A percentile compares a stretch with the other conserved stretches of the same genome.
Conservation (phyloP, 2,797 vertebrate species). For the Dromococcyx pavoninus region DNA sequence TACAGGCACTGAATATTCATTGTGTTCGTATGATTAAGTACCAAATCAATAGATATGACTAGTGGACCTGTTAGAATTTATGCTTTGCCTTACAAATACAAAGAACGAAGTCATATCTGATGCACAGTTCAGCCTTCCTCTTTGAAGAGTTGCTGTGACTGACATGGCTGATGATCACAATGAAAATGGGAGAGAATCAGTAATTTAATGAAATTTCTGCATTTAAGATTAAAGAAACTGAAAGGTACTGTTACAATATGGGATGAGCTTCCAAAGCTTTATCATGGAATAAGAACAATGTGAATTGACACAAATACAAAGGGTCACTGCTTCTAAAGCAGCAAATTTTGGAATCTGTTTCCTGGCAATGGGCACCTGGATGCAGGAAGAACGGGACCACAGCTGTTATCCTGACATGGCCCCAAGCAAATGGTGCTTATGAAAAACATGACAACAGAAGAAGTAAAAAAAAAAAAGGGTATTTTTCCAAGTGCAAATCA, state of each 20-base stretch:
- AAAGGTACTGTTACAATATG: neutral
- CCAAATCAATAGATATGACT: conserved; percentile 70
- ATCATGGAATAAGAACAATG: neutral
- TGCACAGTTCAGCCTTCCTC: conserved; percentile 36
- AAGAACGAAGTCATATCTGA: conserved; percentile 53
- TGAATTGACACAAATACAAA: neutral
- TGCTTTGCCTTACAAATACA: conserved; percentile 60
- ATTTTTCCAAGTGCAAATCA: neutral
- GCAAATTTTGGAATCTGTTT: neutral
- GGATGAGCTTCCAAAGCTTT: neutral
- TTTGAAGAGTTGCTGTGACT: conserved; percentile 22
- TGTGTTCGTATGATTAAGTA: conserved; percentile 74
- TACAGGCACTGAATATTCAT: conserved; percentile 75
- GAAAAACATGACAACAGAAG: neutral
- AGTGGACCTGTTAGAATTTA: conserved; percentile 62
- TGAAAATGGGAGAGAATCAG: conserved; percentile 11
- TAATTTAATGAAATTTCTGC: conserved; percentile 38
- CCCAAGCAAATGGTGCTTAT: rapidly evolving
- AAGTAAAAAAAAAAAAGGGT: neutral
- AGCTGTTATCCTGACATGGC: neutral
- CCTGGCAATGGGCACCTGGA: neutral
- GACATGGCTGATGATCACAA: conserved; percentile 24
- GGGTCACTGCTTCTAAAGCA: neutral
- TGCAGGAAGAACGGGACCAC: neutral
- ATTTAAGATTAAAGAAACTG: conserved; percentile 34